Conservation (phyloP, 2,113 vertebrate species). For the Bos indicus region DNA sequence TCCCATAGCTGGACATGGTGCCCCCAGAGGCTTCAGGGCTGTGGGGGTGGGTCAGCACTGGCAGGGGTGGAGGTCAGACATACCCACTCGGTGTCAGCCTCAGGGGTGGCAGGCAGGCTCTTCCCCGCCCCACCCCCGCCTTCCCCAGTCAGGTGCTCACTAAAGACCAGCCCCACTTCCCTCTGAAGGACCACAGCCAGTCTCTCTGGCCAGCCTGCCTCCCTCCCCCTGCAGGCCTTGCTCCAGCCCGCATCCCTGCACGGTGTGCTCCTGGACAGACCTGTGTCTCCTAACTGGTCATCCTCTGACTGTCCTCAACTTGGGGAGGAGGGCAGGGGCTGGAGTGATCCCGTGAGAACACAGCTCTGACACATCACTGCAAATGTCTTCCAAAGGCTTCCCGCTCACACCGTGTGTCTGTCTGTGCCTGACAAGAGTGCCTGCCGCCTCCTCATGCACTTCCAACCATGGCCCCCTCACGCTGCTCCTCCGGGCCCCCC, state of each 20-base stretch:
- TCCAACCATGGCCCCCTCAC: neutral
- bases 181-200: neutral
- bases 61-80: neutral
- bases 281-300: neutral
- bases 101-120: neutral
- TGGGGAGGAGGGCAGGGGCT: neutral
- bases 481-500: neutral
- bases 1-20: fast-evolving
- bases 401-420: fast-evolving
- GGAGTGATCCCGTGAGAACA: neutral
- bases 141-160: neutral
- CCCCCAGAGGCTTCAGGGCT: neutral
- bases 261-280: neutral
- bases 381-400: neutral
- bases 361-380: neutral
- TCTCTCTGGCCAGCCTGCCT: neutral
- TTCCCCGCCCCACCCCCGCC: neutral
- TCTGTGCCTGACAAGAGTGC: neutral
- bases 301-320: neutral
- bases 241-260: neutral
- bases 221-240: neutral
- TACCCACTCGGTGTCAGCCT: neutral
- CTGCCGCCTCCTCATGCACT: neutral
- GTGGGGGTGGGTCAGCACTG: neutral
- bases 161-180: neutral